phyloP scores from a whole-genome alignment of 2,888 invertebrate genomes.

The Antheraea yamamai region DNA sequence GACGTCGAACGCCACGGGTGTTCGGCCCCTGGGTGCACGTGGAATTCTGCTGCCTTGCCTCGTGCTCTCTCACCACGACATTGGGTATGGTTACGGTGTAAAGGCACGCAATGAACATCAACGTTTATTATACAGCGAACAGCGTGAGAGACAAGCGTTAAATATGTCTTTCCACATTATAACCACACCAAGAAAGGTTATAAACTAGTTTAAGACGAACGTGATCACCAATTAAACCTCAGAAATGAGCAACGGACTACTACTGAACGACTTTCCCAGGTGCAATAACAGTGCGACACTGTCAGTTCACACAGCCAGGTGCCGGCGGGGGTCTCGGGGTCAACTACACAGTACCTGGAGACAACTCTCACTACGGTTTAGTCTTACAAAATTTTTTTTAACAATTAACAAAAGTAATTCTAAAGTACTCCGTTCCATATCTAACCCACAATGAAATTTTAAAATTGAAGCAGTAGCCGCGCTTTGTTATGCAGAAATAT shows the following conservation, averaged over 20 bases:
- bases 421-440: neutral
- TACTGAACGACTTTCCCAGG: slow-evolving; percentile 72
- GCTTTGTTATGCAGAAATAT: slow-evolving; percentile 45
- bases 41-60: slow-evolving; percentile 52
- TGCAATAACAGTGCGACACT: slow-evolving; percentile 56
- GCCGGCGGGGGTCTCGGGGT: slow-evolving; percentile 51
- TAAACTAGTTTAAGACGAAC: slow-evolving; percentile 74
- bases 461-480: slow-evolving; percentile 12
- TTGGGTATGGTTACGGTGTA: slow-evolving; percentile 61
- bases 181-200: slow-evolving; percentile 57
- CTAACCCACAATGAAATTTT: slow-evolving; percentile 2
- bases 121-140: slow-evolving; percentile 45
- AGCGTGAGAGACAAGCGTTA: slow-evolving; percentile 68
- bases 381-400: neutral
- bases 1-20: slow-evolving; percentile 54
- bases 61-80: slow-evolving; percentile 56
- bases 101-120: slow-evolving; percentile 66
- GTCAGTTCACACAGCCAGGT: slow-evolving; percentile 58
- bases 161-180: slow-evolving; percentile 44
- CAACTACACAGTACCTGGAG: slow-evolving; percentile 34
- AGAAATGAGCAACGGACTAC: slow-evolving; percentile 67
- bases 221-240: slow-evolving; percentile 76
- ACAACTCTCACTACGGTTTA: neutral
- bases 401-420: neutral
- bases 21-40: slow-evolving; percentile 61